Percentiles rank a stretch among this genome's conserved stretches.
Conservation (phyloP, 2,797 vertebrate genomes). For the Danio jaintianensis region DNA sequence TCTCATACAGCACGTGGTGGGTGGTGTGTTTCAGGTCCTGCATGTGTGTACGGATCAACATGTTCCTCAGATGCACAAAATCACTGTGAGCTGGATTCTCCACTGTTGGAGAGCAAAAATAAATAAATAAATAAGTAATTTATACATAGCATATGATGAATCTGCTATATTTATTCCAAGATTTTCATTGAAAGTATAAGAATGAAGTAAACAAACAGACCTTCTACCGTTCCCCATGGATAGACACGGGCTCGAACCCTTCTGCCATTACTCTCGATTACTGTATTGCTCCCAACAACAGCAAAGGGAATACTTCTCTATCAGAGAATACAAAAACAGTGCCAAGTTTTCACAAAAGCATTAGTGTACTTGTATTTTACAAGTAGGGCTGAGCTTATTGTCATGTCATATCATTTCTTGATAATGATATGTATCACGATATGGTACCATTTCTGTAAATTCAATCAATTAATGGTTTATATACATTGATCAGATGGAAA, state of each 20-base stretch:
- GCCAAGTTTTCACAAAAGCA: background rate
- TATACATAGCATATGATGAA: background rate
- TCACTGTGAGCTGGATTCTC: slow-evolving; percentile 83
- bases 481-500: too few relatives aligned
- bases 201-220: slow-evolving; percentile 63
- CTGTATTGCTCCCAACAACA: slow-evolving; percentile 81
- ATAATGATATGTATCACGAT: too few relatives aligned
- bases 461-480: too few relatives aligned
- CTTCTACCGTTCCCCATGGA: slow-evolving; percentile 86
- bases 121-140: too few relatives aligned
- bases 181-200: background rate
- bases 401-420: too few relatives aligned
- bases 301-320: slow-evolving; percentile 78
- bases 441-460: too few relatives aligned
- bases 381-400: too few relatives aligned
- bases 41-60: slow-evolving; percentile 84
- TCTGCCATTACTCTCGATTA: slow-evolving; percentile 76
- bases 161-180: background rate
- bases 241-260: slow-evolving; percentile 81
- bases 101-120: slow-evolving; percentile 66
- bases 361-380: background rate
- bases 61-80: slow-evolving; percentile 83
- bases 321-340: background rate
- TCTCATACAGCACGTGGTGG: slow-evolving; percentile 81
- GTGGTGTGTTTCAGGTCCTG: slow-evolving; percentile 86